These are phyloP conservation scores for Epinotia demarniana DNA, from an alignment of 2,888 invertebrate species.

Conservation along the genomic window DNA sequence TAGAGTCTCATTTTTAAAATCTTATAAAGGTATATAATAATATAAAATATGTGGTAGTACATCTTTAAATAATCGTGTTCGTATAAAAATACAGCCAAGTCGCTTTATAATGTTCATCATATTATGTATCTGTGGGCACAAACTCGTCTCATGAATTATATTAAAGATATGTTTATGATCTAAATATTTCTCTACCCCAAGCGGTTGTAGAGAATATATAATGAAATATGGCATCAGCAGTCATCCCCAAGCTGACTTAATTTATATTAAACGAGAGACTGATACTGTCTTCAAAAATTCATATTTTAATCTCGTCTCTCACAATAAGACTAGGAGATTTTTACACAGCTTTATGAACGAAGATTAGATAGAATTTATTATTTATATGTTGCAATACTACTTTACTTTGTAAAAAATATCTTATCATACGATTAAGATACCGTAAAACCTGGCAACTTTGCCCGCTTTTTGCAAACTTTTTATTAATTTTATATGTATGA, in stretches of 20 bases:
- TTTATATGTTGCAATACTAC: not conserved
- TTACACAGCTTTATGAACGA: conserved; percentile 5
- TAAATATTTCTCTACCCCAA: conserved; percentile 11
- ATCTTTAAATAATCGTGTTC: too few species aligned
- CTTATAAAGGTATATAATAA: too few species aligned
- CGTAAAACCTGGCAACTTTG: too few species aligned
- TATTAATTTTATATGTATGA: too few species aligned
- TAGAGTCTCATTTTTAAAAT: too few species aligned
- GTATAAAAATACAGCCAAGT: not conserved
- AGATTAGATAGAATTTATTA: not conserved
- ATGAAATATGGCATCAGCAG: conserved; percentile 38
- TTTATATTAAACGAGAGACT: conserved; percentile 44
- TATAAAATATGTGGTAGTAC: too few species aligned
- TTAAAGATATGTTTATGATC: not conserved
- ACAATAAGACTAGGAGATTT: conserved; percentile 31
- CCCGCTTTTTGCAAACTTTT: too few species aligned
- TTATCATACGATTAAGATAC: too few species aligned
- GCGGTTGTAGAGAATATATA: conserved; percentile 26
- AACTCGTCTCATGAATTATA: not conserved
- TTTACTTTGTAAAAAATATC: not conserved
- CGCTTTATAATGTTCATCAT: not conserved
- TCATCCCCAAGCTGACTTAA: conserved; percentile 34
- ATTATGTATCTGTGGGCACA: not conserved
- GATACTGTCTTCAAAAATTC: conserved; percentile 40
- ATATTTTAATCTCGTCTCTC: conserved; percentile 44